phyloP scores from a whole-genome alignment of 2,888 invertebrate genomes.

The Fabriciana adippe region DNA sequence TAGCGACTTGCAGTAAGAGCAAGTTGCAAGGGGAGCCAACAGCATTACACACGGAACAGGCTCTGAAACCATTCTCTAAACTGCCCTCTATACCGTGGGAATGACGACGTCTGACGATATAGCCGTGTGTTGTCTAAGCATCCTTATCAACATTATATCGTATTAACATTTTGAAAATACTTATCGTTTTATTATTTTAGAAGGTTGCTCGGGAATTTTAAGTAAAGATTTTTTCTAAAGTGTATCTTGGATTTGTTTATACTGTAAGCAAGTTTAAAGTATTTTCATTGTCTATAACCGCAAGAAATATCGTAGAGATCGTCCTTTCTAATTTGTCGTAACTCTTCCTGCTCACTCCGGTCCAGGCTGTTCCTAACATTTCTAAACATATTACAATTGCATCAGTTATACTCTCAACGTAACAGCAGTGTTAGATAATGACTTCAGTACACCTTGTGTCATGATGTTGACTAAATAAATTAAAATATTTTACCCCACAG shows the following conservation, averaged over 20 bases:
- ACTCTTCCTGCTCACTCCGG: conserved; percentile 19
- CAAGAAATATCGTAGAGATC: neutral
- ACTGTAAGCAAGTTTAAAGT: too few relatives aligned
- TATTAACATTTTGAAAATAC: neutral
- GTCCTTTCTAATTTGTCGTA: neutral
- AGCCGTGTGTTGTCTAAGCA: neutral
- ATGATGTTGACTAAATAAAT: conserved; percentile 65
- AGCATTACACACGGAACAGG: conserved; percentile 58
- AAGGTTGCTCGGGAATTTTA: too few relatives aligned
- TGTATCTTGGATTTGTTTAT: too few relatives aligned
- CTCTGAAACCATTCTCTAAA: conserved; percentile 60
- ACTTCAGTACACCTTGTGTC: conserved; percentile 65
- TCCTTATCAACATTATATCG: too few relatives aligned
- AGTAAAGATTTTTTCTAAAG: too few relatives aligned
- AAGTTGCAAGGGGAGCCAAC: conserved; percentile 65
- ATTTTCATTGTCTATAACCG: too few relatives aligned
- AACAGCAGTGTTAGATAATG: conserved; percentile 60
- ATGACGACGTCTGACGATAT: neutral
- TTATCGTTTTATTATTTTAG: neutral
- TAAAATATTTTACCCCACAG: conserved; percentile 69
- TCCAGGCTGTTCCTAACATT: conserved; percentile 31
- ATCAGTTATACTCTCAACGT: conserved; percentile 30
- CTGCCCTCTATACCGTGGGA: conserved; percentile 44
- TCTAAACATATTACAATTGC: conserved; percentile 18
- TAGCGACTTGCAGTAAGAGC: conserved; percentile 64